phyloP scores from a whole-genome alignment of 2,113 vertebrate species.

The Gadus macrocephalus region DNA sequence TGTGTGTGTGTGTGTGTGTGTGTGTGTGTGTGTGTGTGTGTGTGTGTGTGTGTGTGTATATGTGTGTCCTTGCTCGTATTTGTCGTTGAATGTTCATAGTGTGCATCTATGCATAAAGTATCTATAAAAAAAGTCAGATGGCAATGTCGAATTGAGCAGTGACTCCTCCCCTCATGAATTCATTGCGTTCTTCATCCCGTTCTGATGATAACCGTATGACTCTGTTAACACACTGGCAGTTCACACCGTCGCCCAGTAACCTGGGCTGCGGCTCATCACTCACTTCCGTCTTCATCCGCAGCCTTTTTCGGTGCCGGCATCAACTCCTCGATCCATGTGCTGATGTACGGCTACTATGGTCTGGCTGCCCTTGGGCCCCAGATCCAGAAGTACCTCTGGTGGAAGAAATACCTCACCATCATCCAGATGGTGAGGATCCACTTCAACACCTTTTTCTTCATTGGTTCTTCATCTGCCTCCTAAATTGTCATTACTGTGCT shows the following conservation, averaged over 20 bases:
- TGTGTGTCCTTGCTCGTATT: not conserved
- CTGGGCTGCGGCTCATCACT: not conserved
- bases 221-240: no score
- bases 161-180: no score
- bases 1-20: constrained; percentile 8
- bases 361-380: constrained; percentile 91
- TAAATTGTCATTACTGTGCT: no score
- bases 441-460: not conserved
- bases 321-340: constrained; percentile 91
- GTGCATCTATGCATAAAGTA: no score
- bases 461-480: no score
- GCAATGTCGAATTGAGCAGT: no score
- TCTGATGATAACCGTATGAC: no score
- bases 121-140: no score
- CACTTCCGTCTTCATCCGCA: constrained; percentile 52
- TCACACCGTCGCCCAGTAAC: no score
- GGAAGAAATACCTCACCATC: constrained; percentile 98
- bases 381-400: constrained; percentile 97
- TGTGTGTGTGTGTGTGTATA: not conserved
- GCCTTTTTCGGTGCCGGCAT: constrained; percentile 95
- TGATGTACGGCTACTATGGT: constrained; percentile 98
- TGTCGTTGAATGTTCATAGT: not conserved
- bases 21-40: constrained; percentile 8
- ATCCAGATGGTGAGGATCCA: constrained; percentile 85
- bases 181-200: no score